phyloP scores from a whole-genome alignment of 1,140 invertebrate species.

The Contarinia nasturtii region DNA sequence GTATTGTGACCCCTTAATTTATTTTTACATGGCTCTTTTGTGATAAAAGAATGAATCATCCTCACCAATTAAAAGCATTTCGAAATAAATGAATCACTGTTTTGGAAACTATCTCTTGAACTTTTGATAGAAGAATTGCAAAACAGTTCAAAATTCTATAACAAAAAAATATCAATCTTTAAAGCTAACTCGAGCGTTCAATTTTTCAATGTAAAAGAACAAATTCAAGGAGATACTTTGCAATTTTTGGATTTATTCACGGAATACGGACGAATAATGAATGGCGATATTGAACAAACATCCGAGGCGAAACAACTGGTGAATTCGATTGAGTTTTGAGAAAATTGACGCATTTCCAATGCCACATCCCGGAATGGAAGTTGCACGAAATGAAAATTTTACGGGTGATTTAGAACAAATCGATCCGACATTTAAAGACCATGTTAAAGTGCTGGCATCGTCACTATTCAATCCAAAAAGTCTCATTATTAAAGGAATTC shows the following conservation, averaged over 20 bases:
- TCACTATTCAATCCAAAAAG: constrained; percentile 75
- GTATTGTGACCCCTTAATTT: too few species aligned
- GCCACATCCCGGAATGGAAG: constrained; percentile 36
- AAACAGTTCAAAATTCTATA: too few species aligned
- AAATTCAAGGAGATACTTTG: constrained; percentile 91
- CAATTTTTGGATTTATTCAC: constrained; percentile 90
- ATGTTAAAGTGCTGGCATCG: constrained; percentile 70
- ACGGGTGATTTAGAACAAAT: constrained; percentile 90
- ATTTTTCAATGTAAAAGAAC: constrained; percentile 87
- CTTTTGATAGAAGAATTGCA: too few species aligned
- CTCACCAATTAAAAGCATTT: too few species aligned
- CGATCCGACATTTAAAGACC: constrained; percentile 76
- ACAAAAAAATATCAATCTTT: too few species aligned
- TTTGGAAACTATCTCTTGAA: too few species aligned
- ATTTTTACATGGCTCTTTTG: too few species aligned
- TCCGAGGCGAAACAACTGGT: constrained; percentile 76
- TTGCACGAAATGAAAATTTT: constrained; percentile 92
- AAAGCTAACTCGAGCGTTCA: too few species aligned
- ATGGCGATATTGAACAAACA: constrained; percentile 73
- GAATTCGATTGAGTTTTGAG: constrained; percentile 85
- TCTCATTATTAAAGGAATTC: constrained; percentile 88
- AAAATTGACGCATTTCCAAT: constrained; percentile 34
- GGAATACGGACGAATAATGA: constrained; percentile 88
- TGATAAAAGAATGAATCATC: too few species aligned
- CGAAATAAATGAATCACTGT: too few species aligned